Percentiles rank a stretch among this genome's conserved stretches.
Evolutionary conservation across 1,140 invertebrate species (phyloP).

Genomic region (Lepidostoma basale): DNA sequence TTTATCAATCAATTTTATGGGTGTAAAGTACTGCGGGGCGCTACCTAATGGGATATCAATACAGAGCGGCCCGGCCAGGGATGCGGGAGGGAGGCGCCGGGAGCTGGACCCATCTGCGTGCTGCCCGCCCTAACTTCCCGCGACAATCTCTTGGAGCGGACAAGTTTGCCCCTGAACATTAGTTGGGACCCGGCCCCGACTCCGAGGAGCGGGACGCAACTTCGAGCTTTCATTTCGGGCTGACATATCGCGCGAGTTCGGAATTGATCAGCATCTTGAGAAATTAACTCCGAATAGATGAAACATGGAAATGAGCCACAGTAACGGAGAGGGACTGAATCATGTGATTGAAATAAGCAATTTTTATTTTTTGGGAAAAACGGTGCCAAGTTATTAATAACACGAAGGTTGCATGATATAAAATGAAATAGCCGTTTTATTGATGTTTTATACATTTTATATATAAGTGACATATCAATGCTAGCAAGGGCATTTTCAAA

Average conservation of each 20-base stretch:
- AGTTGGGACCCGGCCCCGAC: neutral
- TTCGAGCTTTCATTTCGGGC: conserved; percentile 17
- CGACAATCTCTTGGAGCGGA: conserved; percentile 8
- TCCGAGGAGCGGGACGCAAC: neutral
- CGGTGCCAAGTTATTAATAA: too few species aligned
- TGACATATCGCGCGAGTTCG: conserved; percentile 7
- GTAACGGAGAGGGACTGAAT: too few species aligned
- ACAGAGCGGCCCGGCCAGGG: conserved; percentile 8
- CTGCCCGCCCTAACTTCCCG: neutral
- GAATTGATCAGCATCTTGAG: neutral
- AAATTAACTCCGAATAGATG: neutral
- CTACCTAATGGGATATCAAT: conserved; percentile 45
- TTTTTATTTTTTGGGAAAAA: too few species aligned
- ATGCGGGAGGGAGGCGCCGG: neutral
- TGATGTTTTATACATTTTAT: too few species aligned
- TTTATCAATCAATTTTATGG: conserved; percentile 46
- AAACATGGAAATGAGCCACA: too few species aligned
- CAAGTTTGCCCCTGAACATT: conserved; percentile 2
- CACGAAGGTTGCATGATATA: too few species aligned
- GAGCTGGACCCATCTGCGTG: conserved; percentile 9
- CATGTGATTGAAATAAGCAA: too few species aligned
- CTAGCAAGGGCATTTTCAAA: too few species aligned
- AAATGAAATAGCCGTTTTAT: too few species aligned
- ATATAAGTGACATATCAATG: too few species aligned
- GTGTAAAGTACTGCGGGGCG: conserved; percentile 40